phyloP scores from a whole-genome alignment of 2,888 invertebrate genomes.

The Drosophila fungiperda region DNA sequence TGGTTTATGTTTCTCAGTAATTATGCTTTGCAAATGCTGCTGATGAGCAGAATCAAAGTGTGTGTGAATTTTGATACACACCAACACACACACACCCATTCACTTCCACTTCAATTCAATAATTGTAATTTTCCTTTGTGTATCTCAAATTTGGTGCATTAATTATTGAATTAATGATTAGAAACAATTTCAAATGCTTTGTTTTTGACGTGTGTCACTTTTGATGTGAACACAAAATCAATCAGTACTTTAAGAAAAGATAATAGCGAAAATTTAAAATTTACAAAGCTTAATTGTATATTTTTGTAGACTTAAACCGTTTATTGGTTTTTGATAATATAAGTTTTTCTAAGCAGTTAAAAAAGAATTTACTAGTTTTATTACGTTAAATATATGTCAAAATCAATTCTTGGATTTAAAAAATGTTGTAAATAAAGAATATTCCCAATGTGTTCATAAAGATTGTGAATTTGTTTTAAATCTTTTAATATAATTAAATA shows the following conservation, averaged over 20 bases:
- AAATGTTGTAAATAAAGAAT: background rate
- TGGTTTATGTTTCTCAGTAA: constrained; percentile 53
- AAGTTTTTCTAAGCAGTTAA: background rate
- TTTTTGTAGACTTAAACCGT: background rate
- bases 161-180: background rate
- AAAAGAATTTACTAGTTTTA: background rate
- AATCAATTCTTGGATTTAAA: background rate
- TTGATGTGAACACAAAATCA: background rate
- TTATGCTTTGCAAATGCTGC: constrained; percentile 67
- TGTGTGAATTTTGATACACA: background rate
- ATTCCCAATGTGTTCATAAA: background rate
- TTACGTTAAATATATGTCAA: background rate
- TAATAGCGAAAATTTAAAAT: too few species aligned
- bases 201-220: background rate
- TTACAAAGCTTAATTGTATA: background rate
- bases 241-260: background rate
- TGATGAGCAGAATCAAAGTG: constrained; percentile 21
- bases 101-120: background rate
- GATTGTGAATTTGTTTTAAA: background rate
- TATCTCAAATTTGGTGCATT: background rate
- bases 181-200: background rate
- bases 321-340: background rate
- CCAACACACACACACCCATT: background rate
- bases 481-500: background rate
- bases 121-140: background rate